A percentile compares a stretch with the other conserved stretches of the same genome.
Conservation (phyloP, 2,888 invertebrate species). For the Pollenia griseotomentosa region DNA sequence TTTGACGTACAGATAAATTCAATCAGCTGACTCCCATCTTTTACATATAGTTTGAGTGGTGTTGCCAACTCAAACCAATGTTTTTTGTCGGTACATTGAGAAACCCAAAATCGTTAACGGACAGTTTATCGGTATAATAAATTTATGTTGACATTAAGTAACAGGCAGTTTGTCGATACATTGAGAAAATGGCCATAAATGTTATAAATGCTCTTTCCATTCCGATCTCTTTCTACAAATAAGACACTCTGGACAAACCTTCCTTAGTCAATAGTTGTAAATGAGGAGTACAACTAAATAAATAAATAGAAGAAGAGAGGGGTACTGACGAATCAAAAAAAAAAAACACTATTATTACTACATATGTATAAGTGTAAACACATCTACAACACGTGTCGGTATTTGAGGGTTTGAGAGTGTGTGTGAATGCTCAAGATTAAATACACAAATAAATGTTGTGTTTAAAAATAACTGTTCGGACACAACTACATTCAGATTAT, state of each 20-base stretch:
- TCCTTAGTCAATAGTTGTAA: conserved; percentile 20
- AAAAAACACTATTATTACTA: conserved; percentile 18
- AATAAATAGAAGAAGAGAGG: conserved; percentile 75
- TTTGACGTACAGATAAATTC: too few species aligned
- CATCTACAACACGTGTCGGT: not conserved
- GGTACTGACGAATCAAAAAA: conserved; percentile 66
- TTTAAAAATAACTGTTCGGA: conserved; percentile 39
- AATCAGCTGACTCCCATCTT: too few species aligned
- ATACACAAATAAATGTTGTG: conserved; percentile 42
- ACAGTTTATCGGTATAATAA: too few species aligned
- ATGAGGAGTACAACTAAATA: conserved; percentile 77
- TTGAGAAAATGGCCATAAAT: too few species aligned
- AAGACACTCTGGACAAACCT: not conserved
- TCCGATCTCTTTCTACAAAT: not conserved
- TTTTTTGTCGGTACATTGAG: too few species aligned
- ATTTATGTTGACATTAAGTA: too few species aligned
- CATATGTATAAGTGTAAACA: conserved; percentile 13
- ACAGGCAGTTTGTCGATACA: too few species aligned
- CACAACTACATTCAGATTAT: not conserved
- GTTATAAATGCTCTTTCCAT: not conserved
- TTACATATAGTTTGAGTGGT: too few species aligned
- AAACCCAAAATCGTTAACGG: too few species aligned
- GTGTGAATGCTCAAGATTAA: conserved; percentile 27
- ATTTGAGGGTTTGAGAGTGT: not conserved
- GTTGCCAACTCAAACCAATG: too few species aligned